Base-by-base conservation (phyloP, 1,140 invertebrate species). In the Bathynomus jamesi region DNA sequence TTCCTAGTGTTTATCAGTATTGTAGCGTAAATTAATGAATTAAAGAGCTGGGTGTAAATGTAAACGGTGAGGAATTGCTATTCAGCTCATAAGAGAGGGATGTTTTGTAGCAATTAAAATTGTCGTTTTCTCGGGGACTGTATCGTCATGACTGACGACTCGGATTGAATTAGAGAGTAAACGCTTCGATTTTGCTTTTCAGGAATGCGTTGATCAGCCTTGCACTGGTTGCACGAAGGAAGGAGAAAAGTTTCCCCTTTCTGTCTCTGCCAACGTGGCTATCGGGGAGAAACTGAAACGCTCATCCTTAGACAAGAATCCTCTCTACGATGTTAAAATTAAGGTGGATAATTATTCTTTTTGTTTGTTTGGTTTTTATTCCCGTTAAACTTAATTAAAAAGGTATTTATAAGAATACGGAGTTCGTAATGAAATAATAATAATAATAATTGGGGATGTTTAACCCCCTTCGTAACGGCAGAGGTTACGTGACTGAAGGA, bases 161-260 rank as follows among this genome's bases (percentile, higher is more conserved):
- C 21, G 40, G 13, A 53, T 53, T 53, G 21, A 53, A 3, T 3
- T 53, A 53, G 7, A 53, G 13, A 2, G 13, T 53, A 17, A 53
- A 53, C 21, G 2, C 21, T 3, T 53, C 1, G 2, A 21, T 53
- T 53, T 53, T 53, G 13, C 5, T 53, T 53, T 17, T 53, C 74
- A 83, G 83, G 80, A 82, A 53, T 70, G 87, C 5, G 82, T 83
- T 29, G 88, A 88, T 73, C 87, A 88, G 75, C 84, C 85, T 72
- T 84, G 86, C 25, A 88, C 87, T 25, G 88, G 87, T 5, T 81
- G 85, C 75, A 88, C 87, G 5, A 82, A 85, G 74, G 87, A 88
- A 72, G 86, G 87, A 11, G 83, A 83, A 3, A 83, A 83, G 13
- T 88, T 89, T 77, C 87, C 88, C 0, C 78, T 89, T 0, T 88